Evolutionary conservation across 2,797 vertebrate species (phyloP).

Genomic region (Enteromius treurensis): DNA sequence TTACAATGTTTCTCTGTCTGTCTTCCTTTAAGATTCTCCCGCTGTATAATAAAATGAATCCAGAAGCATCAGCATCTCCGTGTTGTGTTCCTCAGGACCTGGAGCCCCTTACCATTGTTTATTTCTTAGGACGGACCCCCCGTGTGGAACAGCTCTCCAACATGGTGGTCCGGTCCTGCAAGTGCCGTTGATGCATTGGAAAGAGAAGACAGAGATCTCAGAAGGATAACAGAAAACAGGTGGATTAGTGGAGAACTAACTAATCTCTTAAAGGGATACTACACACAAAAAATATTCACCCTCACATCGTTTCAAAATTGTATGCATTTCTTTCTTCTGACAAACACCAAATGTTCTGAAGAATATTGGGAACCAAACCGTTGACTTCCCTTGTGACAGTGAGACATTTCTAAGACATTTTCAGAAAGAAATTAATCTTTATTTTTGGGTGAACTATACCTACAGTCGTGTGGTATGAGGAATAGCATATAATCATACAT

Average conservation of each 20-base stretch:
- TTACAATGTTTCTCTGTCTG: background rate
- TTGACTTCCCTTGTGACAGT: background rate
- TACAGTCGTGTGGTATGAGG: background rate
- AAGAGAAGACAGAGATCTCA: background rate
- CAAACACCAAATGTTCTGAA: background rate
- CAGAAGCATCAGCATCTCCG: conserved; percentile 81
- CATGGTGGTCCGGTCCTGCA: conserved; percentile 85
- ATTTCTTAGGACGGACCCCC: conserved; percentile 80
- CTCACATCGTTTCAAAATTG: background rate
- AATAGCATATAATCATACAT: background rate
- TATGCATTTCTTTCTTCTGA: background rate
- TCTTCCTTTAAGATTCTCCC: conserved; percentile 76
- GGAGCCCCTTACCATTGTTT: conserved; percentile 85
- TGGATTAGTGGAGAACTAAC: conserved; percentile 25
- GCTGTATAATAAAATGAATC: conserved; percentile 85
- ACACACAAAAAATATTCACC: background rate
- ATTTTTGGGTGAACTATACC: background rate
- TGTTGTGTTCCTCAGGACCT: conserved; percentile 86
- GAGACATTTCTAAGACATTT: background rate
- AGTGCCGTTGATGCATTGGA: conserved; percentile 76
- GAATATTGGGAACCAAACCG: background rate
- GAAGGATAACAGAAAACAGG: conserved; percentile 42
- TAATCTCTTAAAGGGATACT: conserved; percentile 24
- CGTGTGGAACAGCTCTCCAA: conserved; percentile 85
- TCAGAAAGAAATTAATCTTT: background rate